A percentile compares a stretch with the other conserved stretches of the same genome.
phyloP scores from a whole-genome alignment of 1,140 invertebrate genomes.

The Musca domestica region DNA sequence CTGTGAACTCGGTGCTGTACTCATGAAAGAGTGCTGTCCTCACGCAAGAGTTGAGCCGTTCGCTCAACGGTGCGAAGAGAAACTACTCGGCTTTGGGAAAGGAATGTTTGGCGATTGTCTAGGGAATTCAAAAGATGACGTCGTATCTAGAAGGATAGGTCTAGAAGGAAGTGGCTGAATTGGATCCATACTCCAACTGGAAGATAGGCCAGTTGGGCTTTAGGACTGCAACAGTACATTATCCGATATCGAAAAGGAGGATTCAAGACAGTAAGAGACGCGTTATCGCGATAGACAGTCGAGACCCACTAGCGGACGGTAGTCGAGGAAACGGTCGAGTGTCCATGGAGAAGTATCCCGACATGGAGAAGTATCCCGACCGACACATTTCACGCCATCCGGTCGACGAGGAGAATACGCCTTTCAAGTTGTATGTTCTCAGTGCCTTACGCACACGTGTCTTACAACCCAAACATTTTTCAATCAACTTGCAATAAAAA shows the following conservation, averaged over 20 bases:
- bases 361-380: conserved; percentile 7
- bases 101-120: conserved; percentile 58
- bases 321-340: not conserved
- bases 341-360: not conserved
- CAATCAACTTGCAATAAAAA: no score
- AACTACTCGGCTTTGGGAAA: conserved; percentile 54
- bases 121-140: conserved; percentile 54
- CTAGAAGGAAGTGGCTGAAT: conserved; percentile 41
- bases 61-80: conserved; percentile 50
- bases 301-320: not conserved
- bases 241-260: conserved; percentile 13
- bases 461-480: no score
- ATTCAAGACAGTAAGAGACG: conserved; percentile 7
- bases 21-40: conserved; percentile 43
- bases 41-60: conserved; percentile 49
- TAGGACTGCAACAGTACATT: conserved; percentile 29
- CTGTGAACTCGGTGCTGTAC: conserved; percentile 32
- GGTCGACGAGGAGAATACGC: conserved; percentile 6
- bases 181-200: conserved; percentile 38
- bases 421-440: conserved; percentile 27
- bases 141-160: conserved; percentile 49
- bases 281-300: not conserved
- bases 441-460: conserved; percentile 26
- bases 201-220: conserved; percentile 29
- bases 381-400: not conserved